Base-by-base conservation (phyloP, 53 echinoderm and acorn worm genomes). In the Mesocentrotus franciscanus region DNA sequence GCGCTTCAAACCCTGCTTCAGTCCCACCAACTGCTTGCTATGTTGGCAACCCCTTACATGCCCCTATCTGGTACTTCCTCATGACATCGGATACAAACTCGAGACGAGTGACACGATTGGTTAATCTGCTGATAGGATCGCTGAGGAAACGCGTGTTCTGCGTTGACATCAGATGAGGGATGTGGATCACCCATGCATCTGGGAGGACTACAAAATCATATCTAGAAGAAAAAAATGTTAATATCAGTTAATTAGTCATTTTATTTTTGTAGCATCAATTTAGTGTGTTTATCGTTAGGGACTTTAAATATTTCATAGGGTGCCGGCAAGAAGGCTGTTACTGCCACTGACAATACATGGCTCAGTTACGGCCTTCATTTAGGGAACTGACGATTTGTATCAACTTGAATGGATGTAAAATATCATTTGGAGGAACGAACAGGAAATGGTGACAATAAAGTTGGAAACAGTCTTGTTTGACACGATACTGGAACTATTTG, bases 71-170 rank as follows among this genome's bases (percentile, higher is more conserved):
- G 62, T 98, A 97, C 34, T 97, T 96, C 32, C 92, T 96, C 97
- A 97, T 97, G 13, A 98, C 95, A 93, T 96, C 96, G 0, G 97
- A 94, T 13, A 97, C 97, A 75, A 98, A 98, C 92, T 98, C 98
- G 71, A 98, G 97, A 6, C 98, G 96, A 61, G 95, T 95, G 16
- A 96, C 94, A 17, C 93, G 93, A 93, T 93, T 93, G 93, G 79
- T 81, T 83, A 93, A 24, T 61, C 93, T 78, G 83, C 97, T 95
- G 34, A 97, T 94, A 12, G 97, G 97, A 89, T 97, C 95, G 36
- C 95, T 78, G 17, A 97, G 94, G 57, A 97, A 97, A 16, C 84
- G 94, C 14, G 59, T 30, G 42, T 93, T 96, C 57, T 95, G 96
- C 1, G 95, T 85, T 10, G 95, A 96, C 85, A 95, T 95, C 10